A percentile compares a stretch with the other conserved stretches of the same genome.
Conservation (phyloP, 2,113 vertebrate genomes). For the Chinchilla lanigera region DNA sequence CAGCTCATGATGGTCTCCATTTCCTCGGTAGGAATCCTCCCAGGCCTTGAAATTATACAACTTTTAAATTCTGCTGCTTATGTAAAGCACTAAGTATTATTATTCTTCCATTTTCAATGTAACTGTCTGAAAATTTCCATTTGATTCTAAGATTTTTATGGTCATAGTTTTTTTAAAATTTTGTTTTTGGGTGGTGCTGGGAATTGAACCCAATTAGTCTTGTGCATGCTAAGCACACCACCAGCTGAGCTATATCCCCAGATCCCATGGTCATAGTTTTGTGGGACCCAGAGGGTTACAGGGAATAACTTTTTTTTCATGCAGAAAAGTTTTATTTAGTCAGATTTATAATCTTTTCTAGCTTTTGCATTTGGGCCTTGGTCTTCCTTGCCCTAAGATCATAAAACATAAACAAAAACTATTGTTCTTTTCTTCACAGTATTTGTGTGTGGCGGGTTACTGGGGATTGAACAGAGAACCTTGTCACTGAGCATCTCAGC, state of each 20-base stretch:
- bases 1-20: neutral
- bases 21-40: neutral
- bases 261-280: neutral
- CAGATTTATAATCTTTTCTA: neutral
- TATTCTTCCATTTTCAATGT: neutral
- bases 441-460: neutral
- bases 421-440: neutral
- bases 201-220: no score
- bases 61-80: neutral
- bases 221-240: no score
- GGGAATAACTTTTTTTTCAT: neutral
- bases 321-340: slow-evolving; percentile 8
- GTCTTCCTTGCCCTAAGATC: neutral
- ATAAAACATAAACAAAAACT: neutral
- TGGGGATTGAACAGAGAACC: neutral
- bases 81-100: neutral
- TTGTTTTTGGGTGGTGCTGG: no score
- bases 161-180: neutral
- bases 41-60: neutral
- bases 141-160: neutral
- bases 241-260: no score
- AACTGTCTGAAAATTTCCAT: neutral
- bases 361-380: neutral
- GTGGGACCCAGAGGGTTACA: neutral
- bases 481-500: neutral